Evolutionary conservation across 2,797 vertebrate genomes (phyloP), one percentile per base, ranked within the genome.

Genomic region (Capromys pilorides): DNA sequence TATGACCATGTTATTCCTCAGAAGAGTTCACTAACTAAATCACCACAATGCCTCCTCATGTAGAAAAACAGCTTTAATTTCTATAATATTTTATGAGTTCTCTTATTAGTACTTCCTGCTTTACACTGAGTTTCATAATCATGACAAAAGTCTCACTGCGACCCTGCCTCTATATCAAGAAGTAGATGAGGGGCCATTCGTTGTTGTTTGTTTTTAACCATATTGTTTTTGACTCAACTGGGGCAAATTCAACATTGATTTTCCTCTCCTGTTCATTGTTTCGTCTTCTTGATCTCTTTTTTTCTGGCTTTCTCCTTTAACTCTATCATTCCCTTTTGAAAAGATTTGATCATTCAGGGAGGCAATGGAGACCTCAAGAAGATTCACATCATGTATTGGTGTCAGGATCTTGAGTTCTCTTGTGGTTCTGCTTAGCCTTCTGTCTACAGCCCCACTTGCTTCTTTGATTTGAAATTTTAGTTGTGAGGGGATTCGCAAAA

Each of bases 31-130:
- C 57, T 78, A 87, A 18, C 16, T 22, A 86, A 45, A 82, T 45
- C 1, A 49, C 13, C 33, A 31, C 7, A 41, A 54, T 67, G 54
- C 39, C 77, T 84, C 49, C 62, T 75, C n/a, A 49, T 71, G 31
- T 92, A 64, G 66, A 9, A 85, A 90, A 64, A 84, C 31, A 86
- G 33, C 41, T 45, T 59, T 90, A 22, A 31, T 57, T 92, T 94
- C 90, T 88, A 67, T 88, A 51, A 62, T 75, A 19, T 51, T 28
- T 39, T 16, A 18, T 33, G 33, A 75, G 31, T 91, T 82, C 89
- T 88, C 89, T 61, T 80, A 19, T 57, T 78, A 83, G 3, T 57
- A 49, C 28, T 86, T 66, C 13, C 1, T 36, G 24, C 45, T 87
- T 79, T 59, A 36, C 9, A 54, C 5, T 33, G 61, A 86, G 13